Percentiles rank a stretch among this genome's conserved stretches.
Conservation (phyloP, 2,888 invertebrate species). For the Limnephilus lunatus region DNA sequence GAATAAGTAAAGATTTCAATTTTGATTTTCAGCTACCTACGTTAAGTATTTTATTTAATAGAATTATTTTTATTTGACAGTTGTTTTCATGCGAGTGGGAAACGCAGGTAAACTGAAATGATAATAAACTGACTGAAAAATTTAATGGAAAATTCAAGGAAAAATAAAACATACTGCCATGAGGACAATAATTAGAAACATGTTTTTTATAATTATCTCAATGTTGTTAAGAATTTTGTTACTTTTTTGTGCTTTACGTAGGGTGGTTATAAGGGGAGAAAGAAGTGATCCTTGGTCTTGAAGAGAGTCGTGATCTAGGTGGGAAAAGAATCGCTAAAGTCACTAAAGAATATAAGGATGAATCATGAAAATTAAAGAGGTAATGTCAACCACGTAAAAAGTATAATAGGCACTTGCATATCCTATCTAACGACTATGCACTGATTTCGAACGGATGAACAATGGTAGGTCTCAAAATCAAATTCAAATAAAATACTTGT, state of each 20-base stretch:
- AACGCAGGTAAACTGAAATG: neutral
- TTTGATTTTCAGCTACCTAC: neutral
- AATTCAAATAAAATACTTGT: no score
- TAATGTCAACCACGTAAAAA: neutral
- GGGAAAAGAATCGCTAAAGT: no score
- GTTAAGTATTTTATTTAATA: neutral
- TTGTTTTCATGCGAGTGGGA: neutral
- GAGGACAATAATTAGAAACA: neutral
- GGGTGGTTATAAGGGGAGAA: neutral
- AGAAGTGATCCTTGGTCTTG: no score
- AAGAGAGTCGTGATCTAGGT: no score
- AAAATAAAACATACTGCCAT: neutral
- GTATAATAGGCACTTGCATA: neutral
- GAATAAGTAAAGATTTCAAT: neutral
- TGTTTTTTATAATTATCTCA: neutral
- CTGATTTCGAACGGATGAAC: neutral
- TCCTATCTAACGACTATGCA: no score
- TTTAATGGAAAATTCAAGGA: neutral
- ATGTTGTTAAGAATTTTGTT: no score
- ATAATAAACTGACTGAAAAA: neutral
- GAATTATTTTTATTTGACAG: neutral
- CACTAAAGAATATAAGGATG: no score
- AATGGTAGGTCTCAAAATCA: neutral
- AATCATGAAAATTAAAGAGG: no score
- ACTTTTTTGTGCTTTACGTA: no score